These are phyloP conservation scores for Sogatella furcifera DNA, from an alignment of 1,140 invertebrate genomes.

Conservation along the genomic window DNA sequence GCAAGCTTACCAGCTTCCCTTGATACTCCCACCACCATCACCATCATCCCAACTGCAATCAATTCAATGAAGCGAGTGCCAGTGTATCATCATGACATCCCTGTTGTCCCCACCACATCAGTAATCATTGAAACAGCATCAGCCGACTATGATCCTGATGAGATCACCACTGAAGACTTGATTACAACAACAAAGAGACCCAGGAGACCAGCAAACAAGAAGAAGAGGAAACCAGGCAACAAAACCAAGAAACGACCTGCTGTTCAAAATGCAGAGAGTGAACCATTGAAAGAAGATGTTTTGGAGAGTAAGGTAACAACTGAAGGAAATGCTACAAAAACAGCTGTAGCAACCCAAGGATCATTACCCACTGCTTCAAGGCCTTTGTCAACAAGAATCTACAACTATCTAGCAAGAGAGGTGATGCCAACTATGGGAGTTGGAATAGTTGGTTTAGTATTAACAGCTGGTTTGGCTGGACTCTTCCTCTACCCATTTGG, in stretches of 20 bases:
- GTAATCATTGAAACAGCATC: slow-evolving; percentile 16
- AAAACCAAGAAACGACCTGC: slow-evolving; percentile 42
- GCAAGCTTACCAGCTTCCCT: background rate
- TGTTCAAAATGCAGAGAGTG: slow-evolving; percentile 22
- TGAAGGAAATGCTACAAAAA: slow-evolving; percentile 37
- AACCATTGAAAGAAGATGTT: slow-evolving; percentile 15
- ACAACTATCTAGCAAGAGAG: slow-evolving; percentile 64
- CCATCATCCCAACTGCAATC: slow-evolving; percentile 22
- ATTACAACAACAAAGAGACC: slow-evolving; percentile 19
- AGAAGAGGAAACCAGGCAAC: slow-evolving; percentile 39
- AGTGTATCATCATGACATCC: slow-evolving; percentile 21
- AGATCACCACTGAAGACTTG: slow-evolving; percentile 15
- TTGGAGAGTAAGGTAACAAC: slow-evolving; percentile 36
- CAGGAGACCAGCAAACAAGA: slow-evolving; percentile 18
- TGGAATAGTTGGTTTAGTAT: slow-evolving; percentile 56
- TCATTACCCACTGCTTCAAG: slow-evolving; percentile 31
- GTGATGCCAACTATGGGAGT: slow-evolving; percentile 69
- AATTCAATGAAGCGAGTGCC: slow-evolving; percentile 19
- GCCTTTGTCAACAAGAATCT: slow-evolving; percentile 55
- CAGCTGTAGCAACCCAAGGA: slow-evolving; percentile 30
- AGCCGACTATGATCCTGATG: slow-evolving; percentile 15
- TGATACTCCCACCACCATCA: no score
- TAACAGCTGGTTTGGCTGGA: slow-evolving; percentile 57
- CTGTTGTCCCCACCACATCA: slow-evolving; percentile 22
- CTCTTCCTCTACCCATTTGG: slow-evolving; percentile 62